Evolutionary conservation across 2,888 invertebrate species (phyloP), one percentile per base, ranked within the genome.

Genomic region (Podotricha telesiphe): DNA sequence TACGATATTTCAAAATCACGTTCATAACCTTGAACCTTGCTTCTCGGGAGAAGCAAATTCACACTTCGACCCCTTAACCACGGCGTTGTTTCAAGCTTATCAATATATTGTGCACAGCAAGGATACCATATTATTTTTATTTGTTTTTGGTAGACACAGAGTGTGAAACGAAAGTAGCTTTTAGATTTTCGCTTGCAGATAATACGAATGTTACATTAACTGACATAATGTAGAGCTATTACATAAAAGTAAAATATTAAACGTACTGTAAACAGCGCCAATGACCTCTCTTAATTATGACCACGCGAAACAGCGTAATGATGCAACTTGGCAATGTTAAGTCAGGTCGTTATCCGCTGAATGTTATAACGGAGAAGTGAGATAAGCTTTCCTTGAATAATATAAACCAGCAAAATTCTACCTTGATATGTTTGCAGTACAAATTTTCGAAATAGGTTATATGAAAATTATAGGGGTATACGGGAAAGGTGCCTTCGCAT

Each of bases 1-100:
- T 88, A 89, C 86, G 86, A 88, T 89, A 88, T 88, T 89, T 87
- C 82, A 80, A 86, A 87, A 88, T 89, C 88, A 90, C 87, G 89
- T 87, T 85, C 79, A 78, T 86, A 87, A 88, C 89, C 89, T 89
- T 91, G 88, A 90, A 88, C 87, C n/a, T n/a, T n/a, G n/a, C n/a
- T n/a, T n/a, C n/a, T 84, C 82, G 78, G 82, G 86, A 81, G 84
- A 83, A 86, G 85, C 76, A 83, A 88, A 86, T 86, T 87, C 84
- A 84, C 87, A 87, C 86, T 79, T 84, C 79, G 50, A 55, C 28
- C 34, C 51, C 51, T 28, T 71, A 62, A 62, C 63, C 58, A 61
- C 10, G 59, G 63, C 37, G 68, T 47, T 66, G 59, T 65, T 48
- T 58, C 17, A 40, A 45, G 63, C 59, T 53, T 67, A 65, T 65